These are phyloP conservation scores for Cyprinodon brontotheroides DNA, from an alignment of 2,113 vertebrate genomes.

Conservation along the genomic window DNA sequence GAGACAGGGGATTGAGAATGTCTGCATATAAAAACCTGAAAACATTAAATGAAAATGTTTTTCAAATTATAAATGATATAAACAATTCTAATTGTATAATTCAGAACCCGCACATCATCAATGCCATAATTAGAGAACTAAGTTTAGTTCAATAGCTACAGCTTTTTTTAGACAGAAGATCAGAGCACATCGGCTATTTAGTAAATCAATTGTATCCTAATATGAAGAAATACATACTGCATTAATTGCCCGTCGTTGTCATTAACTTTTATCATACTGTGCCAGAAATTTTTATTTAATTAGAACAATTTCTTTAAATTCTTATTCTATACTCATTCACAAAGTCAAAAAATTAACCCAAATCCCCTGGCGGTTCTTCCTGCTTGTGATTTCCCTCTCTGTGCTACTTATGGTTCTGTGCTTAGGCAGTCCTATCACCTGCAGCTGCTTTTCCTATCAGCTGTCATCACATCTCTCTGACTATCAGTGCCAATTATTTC, in stretches of 20 bases:
- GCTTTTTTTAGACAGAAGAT: not conserved
- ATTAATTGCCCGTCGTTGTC: not conserved
- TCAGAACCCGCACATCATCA: not conserved
- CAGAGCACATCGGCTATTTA: too few species aligned
- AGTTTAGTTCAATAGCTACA: not conserved
- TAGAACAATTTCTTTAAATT: not conserved
- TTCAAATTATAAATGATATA: not conserved
- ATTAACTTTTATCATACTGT: not conserved
- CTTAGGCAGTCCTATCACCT: slow-evolving; percentile 46
- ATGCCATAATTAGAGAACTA: not conserved
- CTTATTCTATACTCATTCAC: not conserved
- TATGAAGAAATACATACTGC: not conserved
- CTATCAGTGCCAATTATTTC: slow-evolving; percentile 64
- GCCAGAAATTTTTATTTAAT: not conserved
- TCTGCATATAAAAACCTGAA: not conserved
- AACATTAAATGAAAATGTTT: not conserved
- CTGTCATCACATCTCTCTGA: slow-evolving; percentile 65
- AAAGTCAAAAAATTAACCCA: not conserved
- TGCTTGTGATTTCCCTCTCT: slow-evolving; percentile 6
- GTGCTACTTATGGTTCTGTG: slow-evolving; percentile 36
- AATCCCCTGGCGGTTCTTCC: not conserved
- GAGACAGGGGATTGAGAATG: not conserved
- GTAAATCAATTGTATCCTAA: too few species aligned
- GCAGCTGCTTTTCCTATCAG: slow-evolving; percentile 73
- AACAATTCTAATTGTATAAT: not conserved